These are phyloP conservation scores for Carcina quercana DNA, from an alignment of 2,888 invertebrate genomes.

Conservation along the genomic window DNA sequence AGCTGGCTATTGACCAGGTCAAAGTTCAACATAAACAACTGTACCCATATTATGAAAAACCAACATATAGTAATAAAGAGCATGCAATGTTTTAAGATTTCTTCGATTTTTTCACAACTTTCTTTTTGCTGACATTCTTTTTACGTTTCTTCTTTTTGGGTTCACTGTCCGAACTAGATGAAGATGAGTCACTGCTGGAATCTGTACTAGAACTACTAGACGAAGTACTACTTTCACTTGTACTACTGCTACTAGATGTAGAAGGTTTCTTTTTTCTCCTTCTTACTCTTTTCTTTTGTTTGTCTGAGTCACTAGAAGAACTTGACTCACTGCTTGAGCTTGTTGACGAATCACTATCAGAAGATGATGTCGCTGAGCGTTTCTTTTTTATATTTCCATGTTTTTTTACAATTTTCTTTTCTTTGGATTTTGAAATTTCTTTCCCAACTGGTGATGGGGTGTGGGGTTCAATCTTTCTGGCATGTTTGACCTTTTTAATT, in stretches of 20 bases:
- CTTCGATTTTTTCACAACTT: conserved; percentile 26
- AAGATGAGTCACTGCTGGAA: conserved; percentile 36
- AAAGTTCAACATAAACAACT: too few relatives aligned
- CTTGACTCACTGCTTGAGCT: conserved; percentile 52
- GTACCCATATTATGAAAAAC: too few relatives aligned
- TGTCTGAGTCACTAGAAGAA: conserved; percentile 48
- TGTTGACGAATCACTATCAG: conserved; percentile 45
- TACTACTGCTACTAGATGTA: conserved; percentile 49
- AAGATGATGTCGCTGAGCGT: conserved; percentile 48
- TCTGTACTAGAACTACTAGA: conserved; percentile 45
- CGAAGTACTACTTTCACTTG: conserved; percentile 38
- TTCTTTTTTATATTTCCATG: conserved; percentile 25
- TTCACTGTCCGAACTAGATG: conserved; percentile 53
- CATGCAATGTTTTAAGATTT: too few relatives aligned
- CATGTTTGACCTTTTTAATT: conserved; percentile 5
- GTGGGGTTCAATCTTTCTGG: conserved; percentile 12
- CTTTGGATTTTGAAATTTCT: conserved; percentile 10
- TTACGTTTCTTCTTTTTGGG: conserved; percentile 34
- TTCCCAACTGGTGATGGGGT: conserved; percentile 22
- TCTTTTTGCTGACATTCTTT: conserved; percentile 32
- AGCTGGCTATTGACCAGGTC: too few relatives aligned
- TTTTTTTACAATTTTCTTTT: conserved; percentile 18
- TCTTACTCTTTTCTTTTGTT: conserved; percentile 36
- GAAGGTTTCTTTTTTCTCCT: conserved; percentile 43
- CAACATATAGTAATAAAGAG: too few relatives aligned